Percentiles rank a stretch among this genome's conserved stretches.
These are phyloP conservation scores for Lophius americanus DNA, from an alignment of 2,797 vertebrate genomes.

Conservation along the genomic window DNA sequence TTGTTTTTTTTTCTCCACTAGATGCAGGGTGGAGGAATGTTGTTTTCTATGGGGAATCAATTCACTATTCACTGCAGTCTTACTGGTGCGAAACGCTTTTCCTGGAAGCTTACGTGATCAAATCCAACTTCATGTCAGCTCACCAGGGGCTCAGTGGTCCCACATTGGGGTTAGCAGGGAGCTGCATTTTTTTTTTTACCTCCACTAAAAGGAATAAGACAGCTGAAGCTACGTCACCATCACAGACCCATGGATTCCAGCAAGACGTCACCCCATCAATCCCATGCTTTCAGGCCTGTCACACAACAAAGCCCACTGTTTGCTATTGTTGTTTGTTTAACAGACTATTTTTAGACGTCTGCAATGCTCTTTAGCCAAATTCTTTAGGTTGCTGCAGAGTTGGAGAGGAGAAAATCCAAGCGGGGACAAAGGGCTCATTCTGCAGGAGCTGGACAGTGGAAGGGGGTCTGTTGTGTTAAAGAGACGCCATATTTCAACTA, in stretches of 20 bases:
- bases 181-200: slow-evolving; percentile 52
- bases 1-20: slow-evolving; percentile 38
- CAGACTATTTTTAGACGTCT: slow-evolving; percentile 72
- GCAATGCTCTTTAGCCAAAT: slow-evolving; percentile 68
- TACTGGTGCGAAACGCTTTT: slow-evolving; percentile 67
- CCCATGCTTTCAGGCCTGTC: slow-evolving; percentile 53
- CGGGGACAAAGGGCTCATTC: slow-evolving; percentile 73
- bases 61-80: slow-evolving; percentile 73
- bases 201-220: slow-evolving; percentile 53
- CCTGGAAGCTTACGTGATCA: slow-evolving; percentile 68
- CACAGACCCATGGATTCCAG: slow-evolving; percentile 32
- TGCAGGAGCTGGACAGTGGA: slow-evolving; percentile 61
- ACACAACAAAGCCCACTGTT: slow-evolving; percentile 55
- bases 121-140: slow-evolving; percentile 72
- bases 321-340: slow-evolving; percentile 72
- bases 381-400: slow-evolving; percentile 66
- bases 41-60: slow-evolving; percentile 72
- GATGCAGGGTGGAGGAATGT: slow-evolving; percentile 66
- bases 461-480: slow-evolving; percentile 55
- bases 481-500: slow-evolving; percentile 49
- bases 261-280: slow-evolving; percentile 52
- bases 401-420: slow-evolving; percentile 62
- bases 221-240: slow-evolving; percentile 59
- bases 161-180: slow-evolving; percentile 53
- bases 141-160: slow-evolving; percentile 59